Base-by-base conservation (phyloP, 2,888 invertebrate species). In the Microplitis manilae region DNA sequence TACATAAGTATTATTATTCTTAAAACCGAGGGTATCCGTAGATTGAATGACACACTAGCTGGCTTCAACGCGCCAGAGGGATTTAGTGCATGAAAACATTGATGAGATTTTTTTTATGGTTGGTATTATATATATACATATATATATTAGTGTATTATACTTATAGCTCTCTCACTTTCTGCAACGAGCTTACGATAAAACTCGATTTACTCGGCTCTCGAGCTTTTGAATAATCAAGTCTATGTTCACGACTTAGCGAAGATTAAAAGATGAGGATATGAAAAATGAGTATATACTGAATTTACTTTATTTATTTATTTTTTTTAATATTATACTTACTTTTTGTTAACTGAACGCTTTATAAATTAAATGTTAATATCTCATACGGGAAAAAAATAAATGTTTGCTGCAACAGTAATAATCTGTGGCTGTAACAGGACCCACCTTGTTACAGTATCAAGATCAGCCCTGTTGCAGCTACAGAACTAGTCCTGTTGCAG, bases 31-130 rank as follows among this genome's bases (percentile, higher is more conserved):
- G 50, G 13, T 50, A 50, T 15, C 70, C 20, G 77, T 77, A 77
- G 75, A 81, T 80, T 79, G 77, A 79, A 80, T 75, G 79, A 73
- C 69, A 62, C 30, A 30, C 30, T 30, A 30, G 30, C 61, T 68
- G 20, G 71, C 77, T 78, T 77, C 77, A 81, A 77, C 79, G 77
- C 75, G 60, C 50, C 41, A 69, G 76, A 77, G 64, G 80, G 78
- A 78, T 79, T 79, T 79, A 79, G 77, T 69, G 79, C 75, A 76
- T 71, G 78, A 80, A 76, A 79, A 80, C 80, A 80, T 79, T 80
- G 80, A 80, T 79, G 80, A 79, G 79, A 79, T 79, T 73, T 79
- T 79, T 70, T 67, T 67, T 59, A 68, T 60, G 70, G 71, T 6
- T 8, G 13, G 67, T 38, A 39, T 30, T 20, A 30, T 67, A 67